Base-by-base conservation (phyloP, 1,140 invertebrate genomes). In the Tetramorium simillimum region DNA sequence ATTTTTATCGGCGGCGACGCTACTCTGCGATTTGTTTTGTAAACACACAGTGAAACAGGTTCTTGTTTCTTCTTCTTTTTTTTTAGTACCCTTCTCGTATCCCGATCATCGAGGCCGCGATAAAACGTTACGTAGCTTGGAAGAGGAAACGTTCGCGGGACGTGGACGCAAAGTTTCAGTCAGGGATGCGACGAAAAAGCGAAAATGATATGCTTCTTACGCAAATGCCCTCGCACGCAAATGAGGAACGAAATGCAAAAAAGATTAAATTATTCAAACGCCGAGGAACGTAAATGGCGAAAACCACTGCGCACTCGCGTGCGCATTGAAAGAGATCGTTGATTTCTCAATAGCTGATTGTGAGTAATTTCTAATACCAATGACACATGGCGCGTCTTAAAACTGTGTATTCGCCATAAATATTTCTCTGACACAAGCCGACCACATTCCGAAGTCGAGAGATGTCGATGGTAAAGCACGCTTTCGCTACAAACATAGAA, bases 61-160 rank as follows among this genome's bases (percentile, higher is more conserved):
- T 90, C n/a, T 24, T 2, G 7, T 67, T 9, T 7, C 4, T 28
- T 46, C 12, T 40, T 40, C 21, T n/a, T 62, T 87, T 40, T 43
- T n/a, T 62, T 87, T 89, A 89, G 86, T 89, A 87, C 63, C 75
- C 37, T 78, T 89, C 5, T 65, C n/a, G 16, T 84, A 77, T 62
- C 65, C 78, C 63, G 53, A 87, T 6, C 62, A 28, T 81, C 7
- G 14, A 6, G 56, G 62, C 14, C 76, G 21, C n/a, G 28, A 24
- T 28, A 33, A 80, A 89, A 53, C 18, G 21, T 77, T 72, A 81
- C 12, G 16, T n/a, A 65, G n/a, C 63, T 72, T 86, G 88, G 76
- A 85, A 87, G 72, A 89, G 60, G 69, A 69, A 67, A 80, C 14
- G 7, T n/a, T 77, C 58, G 58, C 40, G 16, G 40, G 2, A 63